Conservation (phyloP, 2,888 invertebrate species). For the Argyresthia goedartella region DNA sequence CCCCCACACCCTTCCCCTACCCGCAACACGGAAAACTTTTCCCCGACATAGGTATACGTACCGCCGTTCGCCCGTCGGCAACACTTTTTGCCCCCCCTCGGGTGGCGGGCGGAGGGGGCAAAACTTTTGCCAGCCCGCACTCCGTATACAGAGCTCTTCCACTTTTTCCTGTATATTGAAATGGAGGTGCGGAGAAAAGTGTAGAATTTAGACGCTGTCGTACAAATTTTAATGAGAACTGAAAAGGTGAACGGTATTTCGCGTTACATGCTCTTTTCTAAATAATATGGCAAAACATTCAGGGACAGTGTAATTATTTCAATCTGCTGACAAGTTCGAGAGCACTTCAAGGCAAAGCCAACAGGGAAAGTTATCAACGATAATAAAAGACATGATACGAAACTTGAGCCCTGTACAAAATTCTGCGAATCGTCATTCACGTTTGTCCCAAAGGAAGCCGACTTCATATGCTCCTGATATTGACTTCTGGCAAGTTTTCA, state of each 20-base stretch:
- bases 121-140: constrained; percentile 65
- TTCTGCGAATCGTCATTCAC: not conserved
- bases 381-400: too few relatives aligned
- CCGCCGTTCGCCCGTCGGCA: constrained; percentile 61
- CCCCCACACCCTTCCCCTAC: constrained; percentile 32
- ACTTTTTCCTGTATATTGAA: constrained; percentile 72
- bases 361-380: too few relatives aligned
- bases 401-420: not conserved
- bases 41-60: constrained; percentile 65
- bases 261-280: not conserved
- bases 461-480: constrained; percentile 2
- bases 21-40: constrained; percentile 72
- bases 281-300: too few relatives aligned
- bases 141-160: constrained; percentile 69
- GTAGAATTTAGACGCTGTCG: constrained; percentile 69
- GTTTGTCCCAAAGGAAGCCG: not conserved
- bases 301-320: too few relatives aligned
- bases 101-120: constrained; percentile 39
- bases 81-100: constrained; percentile 66
- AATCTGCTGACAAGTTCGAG: too few relatives aligned
- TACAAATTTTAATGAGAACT: constrained; percentile 65
- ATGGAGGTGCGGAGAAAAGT: constrained; percentile 70
- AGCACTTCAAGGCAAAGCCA: too few relatives aligned
- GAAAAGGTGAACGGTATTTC: constrained; percentile 2
- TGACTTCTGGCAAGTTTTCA: constrained; percentile 5